phyloP scores from a whole-genome alignment of 2,888 invertebrate species.

The Automeris io region DNA sequence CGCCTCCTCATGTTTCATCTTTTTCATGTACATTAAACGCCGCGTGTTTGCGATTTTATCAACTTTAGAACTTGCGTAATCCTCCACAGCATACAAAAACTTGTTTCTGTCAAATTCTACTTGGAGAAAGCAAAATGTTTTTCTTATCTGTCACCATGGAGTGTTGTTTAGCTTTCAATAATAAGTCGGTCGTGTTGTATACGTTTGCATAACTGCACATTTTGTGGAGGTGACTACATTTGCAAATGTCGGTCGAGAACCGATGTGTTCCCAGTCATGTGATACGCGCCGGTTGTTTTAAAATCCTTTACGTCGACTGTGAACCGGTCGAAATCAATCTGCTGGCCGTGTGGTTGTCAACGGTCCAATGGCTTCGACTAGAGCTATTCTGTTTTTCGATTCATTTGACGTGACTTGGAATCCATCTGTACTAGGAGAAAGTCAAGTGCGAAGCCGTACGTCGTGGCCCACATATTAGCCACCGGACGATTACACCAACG shows the following conservation, averaged over 20 bases:
- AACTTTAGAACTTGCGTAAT: slow-evolving; percentile 56
- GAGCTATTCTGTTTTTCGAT: slow-evolving; percentile 61
- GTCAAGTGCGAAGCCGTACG: slow-evolving; percentile 61
- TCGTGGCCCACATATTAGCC: slow-evolving; percentile 50
- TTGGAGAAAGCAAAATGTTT: slow-evolving; percentile 54
- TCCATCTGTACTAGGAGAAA: slow-evolving; percentile 58
- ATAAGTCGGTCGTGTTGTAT: slow-evolving; percentile 22
- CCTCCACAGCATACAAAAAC: slow-evolving; percentile 43
- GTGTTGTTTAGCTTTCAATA: slow-evolving; percentile 35
- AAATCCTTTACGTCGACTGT: slow-evolving; percentile 37
- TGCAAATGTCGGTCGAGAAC: slow-evolving; percentile 12
- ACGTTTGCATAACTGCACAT: slow-evolving; percentile 24
- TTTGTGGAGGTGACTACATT: slow-evolving; percentile 22
- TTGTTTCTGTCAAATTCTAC: slow-evolving; percentile 45
- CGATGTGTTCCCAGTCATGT: slow-evolving; percentile 21
- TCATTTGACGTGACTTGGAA: slow-evolving; percentile 66
- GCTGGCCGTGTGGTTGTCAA: slow-evolving; percentile 46
- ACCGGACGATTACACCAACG: slow-evolving; percentile 48
- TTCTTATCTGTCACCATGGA: slow-evolving; percentile 32
- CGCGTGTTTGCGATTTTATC: slow-evolving; percentile 51
- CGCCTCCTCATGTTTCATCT: slow-evolving; percentile 40
- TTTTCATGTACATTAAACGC: slow-evolving; percentile 36
- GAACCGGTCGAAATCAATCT: slow-evolving; percentile 65
- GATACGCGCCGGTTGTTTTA: slow-evolving; percentile 42
- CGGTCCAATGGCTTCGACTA: slow-evolving; percentile 61